Evolutionary conservation across 2,797 vertebrate species (phyloP), one percentile per base, ranked within the genome.

Genomic region (Hylomyscus alleni): DNA sequence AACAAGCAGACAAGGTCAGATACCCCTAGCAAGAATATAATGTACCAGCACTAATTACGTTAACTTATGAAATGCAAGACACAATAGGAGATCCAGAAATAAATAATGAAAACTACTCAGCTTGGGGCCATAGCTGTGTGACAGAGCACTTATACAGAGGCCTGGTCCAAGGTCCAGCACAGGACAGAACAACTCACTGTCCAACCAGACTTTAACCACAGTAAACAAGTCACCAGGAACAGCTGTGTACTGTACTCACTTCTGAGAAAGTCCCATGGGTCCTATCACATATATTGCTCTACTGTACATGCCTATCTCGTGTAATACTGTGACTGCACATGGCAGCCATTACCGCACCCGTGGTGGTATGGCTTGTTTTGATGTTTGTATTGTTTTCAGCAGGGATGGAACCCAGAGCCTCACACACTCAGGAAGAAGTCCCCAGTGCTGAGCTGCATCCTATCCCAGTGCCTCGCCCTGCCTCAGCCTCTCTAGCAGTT

Each of bases 161-260:
- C 69, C 52, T 75, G 52, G 85, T 73, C 85, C 85, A 88, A 88
- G 67, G 73, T 77, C 73, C 58, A 89, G 56, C 40, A 50, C 15
- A 52, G 44, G 73, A 89, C 56, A 47, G 20, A 31, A 47, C 2
- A 11, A 34, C 17, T 89, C 73, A 62, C 40, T 87, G 81, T 50
- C 37, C 75, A 96, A 83, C 0, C 85, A 29, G 56, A 96, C 15
- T 94, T 65, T 80, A n/a, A n/a, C 40, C 40, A 50, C 67, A 73
- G 50, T n/a, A 50, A 77, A 89, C 34, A 65, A 8, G 50, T 4
- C 20, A 50, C 52, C 29, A 77, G 56, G 31, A 89, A 62, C 10
- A 20, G 7, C 19, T 60, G 87, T 76, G 54, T 24, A 31, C 44
- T 76, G 54, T 24, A 31, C 44, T 50, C 2, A 0, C 60, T 14